A percentile compares a stretch with the other conserved stretches of the same genome.
phyloP scores from a whole-genome alignment of 2,113 vertebrate genomes.

The Stigmatopora argus region DNA sequence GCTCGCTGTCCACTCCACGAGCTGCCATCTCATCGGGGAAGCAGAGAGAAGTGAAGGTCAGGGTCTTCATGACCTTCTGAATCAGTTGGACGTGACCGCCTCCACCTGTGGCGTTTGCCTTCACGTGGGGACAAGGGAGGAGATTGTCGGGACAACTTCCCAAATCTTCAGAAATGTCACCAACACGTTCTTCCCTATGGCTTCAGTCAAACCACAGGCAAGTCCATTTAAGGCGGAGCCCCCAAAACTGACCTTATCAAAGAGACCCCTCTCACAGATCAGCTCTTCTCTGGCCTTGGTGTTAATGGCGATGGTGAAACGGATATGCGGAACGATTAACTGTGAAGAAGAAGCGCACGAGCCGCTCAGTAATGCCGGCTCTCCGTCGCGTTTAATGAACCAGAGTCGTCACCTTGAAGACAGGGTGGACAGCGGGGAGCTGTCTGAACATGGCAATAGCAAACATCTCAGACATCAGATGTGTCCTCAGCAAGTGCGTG shows the following conservation, averaged over 20 bases:
- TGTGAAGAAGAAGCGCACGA: conserved; percentile 43
- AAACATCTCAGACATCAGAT: conserved; percentile 90
- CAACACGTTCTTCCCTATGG: not conserved
- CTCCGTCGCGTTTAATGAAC: not conserved
- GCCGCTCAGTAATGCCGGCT: not conserved
- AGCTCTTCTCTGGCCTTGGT: conserved; percentile 96
- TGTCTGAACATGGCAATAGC: conserved; percentile 89
- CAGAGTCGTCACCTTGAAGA: conserved; percentile 79
- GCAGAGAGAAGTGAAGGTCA: conserved; percentile 84
- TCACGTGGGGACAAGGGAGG: conserved; percentile 17
- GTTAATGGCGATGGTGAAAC: conserved; percentile 96
- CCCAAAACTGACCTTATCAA: conserved; percentile 88
- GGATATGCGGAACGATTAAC: conserved; percentile 86
- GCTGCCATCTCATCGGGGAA: conserved; percentile 84
- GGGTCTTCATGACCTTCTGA: conserved; percentile 77
- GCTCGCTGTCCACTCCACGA: conserved; percentile 76
- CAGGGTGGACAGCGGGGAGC: conserved; percentile 87
- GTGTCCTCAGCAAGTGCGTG: conserved; percentile 87
- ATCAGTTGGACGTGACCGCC: conserved; percentile 91
- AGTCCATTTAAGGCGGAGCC: not conserved
- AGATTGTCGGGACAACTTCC: not conserved
- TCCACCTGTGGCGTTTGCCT: conserved; percentile 93
- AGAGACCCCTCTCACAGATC: conserved; percentile 92
- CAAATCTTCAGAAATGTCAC: not conserved
- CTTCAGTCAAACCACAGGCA: not conserved